Evolutionary conservation across 2,113 vertebrate genomes (phyloP).

Genomic region (Hippotragus niger): DNA sequence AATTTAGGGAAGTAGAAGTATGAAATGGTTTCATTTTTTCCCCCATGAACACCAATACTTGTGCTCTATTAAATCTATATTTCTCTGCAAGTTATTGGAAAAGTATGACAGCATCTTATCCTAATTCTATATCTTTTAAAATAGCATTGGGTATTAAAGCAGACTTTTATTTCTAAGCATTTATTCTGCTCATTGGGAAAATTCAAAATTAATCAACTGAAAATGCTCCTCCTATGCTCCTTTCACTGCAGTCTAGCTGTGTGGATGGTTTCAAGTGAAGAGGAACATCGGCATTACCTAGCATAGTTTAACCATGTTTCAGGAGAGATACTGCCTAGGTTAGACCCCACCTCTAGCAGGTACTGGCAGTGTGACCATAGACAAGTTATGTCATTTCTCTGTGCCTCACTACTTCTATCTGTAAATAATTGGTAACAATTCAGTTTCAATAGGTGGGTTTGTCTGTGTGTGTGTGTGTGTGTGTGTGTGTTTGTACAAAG

Average conservation of each 20-base stretch:
- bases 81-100: background rate
- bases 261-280: background rate
- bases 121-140: background rate
- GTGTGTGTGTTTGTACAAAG: background rate
- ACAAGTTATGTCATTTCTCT: background rate
- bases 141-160: background rate
- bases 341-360: background rate
- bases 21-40: background rate
- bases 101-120: background rate
- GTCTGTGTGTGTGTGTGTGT: background rate
- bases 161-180: background rate
- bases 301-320: rapidly evolving
- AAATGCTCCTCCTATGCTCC: background rate
- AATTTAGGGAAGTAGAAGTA: background rate
- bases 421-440: background rate
- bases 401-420: background rate
- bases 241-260: background rate
- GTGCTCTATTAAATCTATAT: background rate
- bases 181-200: background rate
- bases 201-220: background rate
- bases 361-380: background rate
- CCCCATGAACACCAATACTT: background rate
- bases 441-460: background rate
- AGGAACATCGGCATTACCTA: background rate
- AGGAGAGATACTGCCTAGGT: background rate